Conservation (phyloP, 1,140 invertebrate genomes). For the Coptotermes formosanus region DNA sequence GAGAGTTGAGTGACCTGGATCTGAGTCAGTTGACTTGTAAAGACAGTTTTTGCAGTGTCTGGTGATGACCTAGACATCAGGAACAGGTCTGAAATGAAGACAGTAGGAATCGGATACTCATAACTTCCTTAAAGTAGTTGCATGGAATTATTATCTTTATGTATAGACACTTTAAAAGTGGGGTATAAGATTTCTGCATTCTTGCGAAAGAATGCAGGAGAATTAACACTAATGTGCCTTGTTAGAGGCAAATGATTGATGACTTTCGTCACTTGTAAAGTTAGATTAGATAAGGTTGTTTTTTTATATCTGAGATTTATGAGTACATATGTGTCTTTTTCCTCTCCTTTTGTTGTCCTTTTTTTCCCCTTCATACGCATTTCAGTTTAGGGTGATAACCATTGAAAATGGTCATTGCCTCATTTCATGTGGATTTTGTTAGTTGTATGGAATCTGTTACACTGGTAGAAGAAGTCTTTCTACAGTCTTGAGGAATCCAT, state of each 20-base stretch:
- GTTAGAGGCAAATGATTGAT: conserved; percentile 14
- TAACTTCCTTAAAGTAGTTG: neutral
- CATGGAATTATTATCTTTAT: neutral
- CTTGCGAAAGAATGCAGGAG: neutral
- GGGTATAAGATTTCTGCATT: neutral
- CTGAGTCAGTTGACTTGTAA: conserved; percentile 6
- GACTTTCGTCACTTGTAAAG: conserved; percentile 8
- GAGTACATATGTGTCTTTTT: conserved; percentile 20
- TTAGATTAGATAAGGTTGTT: conserved; percentile 13
- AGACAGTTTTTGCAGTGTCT: neutral
- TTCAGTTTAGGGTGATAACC: neutral
- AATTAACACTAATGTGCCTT: conserved; percentile 13
- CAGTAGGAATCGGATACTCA: conserved; percentile 1
- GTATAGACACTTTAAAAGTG: conserved; percentile 16
- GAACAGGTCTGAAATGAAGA: conserved; percentile 5
- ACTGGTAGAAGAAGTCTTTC: neutral
- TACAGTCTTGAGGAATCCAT: conserved; percentile 16
- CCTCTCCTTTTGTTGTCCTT: neutral
- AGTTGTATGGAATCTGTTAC: neutral
- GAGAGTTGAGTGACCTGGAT: neutral
- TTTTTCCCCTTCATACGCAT: neutral
- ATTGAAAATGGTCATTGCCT: conserved; percentile 23
- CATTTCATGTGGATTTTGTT: neutral
- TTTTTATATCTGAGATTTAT: conserved; percentile 20
- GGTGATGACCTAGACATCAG: neutral